Base-by-base conservation (phyloP, 2,888 invertebrate species). In the Strigamia maritima region DNA sequence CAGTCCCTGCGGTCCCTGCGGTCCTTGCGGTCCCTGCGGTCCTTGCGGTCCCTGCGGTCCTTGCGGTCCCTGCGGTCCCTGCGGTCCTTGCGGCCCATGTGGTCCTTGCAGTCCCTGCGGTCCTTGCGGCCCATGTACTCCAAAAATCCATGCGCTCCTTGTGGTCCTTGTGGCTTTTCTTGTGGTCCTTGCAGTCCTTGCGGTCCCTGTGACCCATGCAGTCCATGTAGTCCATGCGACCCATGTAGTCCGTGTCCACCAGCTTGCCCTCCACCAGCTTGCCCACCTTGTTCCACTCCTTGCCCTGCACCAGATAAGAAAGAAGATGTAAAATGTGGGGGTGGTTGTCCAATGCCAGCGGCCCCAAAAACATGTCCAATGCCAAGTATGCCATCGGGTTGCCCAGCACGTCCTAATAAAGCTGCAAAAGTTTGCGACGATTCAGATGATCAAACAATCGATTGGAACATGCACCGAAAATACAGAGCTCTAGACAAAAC, bases 141-240 rank as follows among this genome's bases (percentile, higher is more conserved):
- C 75, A 12, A n/a, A n/a, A n/a, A n/a, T 75, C 22, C 75, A 7
- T 75, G 75, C 31, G 75, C 28, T 8, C 75, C 75, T 31, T 75
- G 75, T 26, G 75, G 75, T 31, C 75, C 75, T 28, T 75, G 75
- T 75, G 75, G 75, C 75, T 28, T n/a, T n/a, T n/a, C 75, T 26
- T 75, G 75, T 28, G 75, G 31, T 31, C 75, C 76, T 16, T 76
- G 76, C 19, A n/a, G 76, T 19, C 76, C 76, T 35, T 76, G 76
- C 38, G 38, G 76, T 19, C 76, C 76, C 12, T 75, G 75, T 75
- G 75, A 28, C 14, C 75, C 75, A 4, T 75, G 75, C 16, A 28
- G 31, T 19, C 75, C 75, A 14, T 75, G 75, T 16, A 28, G 75
- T 38, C 40, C 76, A 1, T 76, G 76, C 35, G 76, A 2, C 19